phyloP scores from a whole-genome alignment of 2,113 vertebrate genomes.

The Coptodon rendalli region DNA sequence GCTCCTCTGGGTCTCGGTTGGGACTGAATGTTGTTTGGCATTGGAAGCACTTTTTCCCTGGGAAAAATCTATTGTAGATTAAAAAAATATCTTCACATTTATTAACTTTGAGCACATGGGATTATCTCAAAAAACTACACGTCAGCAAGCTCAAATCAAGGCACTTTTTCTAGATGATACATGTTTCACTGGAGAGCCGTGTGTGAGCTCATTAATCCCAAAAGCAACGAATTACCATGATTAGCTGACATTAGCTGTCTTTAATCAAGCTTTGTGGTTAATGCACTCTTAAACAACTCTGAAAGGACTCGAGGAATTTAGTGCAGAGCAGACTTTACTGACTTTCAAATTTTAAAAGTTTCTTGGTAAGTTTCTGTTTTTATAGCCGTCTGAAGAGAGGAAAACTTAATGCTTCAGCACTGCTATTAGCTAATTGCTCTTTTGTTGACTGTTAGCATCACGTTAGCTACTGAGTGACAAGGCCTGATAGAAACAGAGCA shows the following conservation, averaged over 20 bases:
- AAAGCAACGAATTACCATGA: constrained; percentile 9
- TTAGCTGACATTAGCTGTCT: constrained; percentile 26
- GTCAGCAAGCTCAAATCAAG: not conserved
- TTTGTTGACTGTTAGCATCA: not conserved
- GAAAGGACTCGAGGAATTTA: not conserved
- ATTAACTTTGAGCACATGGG: not conserved
- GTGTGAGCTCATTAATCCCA: constrained; percentile 16
- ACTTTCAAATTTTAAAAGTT: not conserved
- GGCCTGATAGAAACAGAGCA: not conserved
- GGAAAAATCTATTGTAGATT: not conserved
- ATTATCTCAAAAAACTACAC: not conserved
- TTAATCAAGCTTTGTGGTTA: constrained; percentile 19
- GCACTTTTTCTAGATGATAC: not conserved
- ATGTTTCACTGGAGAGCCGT: not conserved
- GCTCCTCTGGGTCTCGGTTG: not conserved
- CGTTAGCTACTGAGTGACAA: not conserved
- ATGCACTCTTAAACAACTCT: constrained; percentile 14
- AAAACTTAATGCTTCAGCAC: not conserved
- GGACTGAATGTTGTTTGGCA: not conserved
- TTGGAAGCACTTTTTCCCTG: not conserved
- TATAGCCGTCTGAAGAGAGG: not conserved
- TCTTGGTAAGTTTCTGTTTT: not conserved
- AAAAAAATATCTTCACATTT: not conserved
- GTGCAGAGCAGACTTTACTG: not conserved
- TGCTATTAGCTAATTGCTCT: not conserved